Evolutionary conservation across 2,888 invertebrate genomes (phyloP), one percentile per base, ranked within the genome.

Genomic region (Ichneumoninae sp.): DNA sequence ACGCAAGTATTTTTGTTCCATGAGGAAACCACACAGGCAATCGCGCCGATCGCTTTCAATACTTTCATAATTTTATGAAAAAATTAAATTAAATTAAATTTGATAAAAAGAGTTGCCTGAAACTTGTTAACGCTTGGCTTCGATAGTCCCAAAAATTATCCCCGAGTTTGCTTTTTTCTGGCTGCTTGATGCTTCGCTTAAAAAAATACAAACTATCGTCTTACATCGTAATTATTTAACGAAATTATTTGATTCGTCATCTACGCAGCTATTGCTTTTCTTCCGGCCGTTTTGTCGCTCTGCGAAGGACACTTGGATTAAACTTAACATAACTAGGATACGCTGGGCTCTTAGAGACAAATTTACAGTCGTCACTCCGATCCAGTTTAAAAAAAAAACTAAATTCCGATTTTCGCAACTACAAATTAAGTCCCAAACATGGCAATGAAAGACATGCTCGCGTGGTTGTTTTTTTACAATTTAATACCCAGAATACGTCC

Each of bases 251-350:
- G 26, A 82, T 77, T 62, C 68, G 69, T 82, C 50, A 26, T 75
- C 74, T 33, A 26, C 50, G 52, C 71, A 79, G 71, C 82, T 90
- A 90, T 88, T 89, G 87, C 85, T 90, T 87, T 69, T 60, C 77
- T 77, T 87, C 86, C 88, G 87, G 88, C 86, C 87, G 82, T 84
- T 83, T 44, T 65, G 71, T 70, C 68, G n/a, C 57, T 66, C 13
- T 71, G 74, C 62, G 52, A 76, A 68, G 66, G 76, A 71, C 70
- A 68, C 60, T 76, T 78, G 30, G 60, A 26, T 60, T 19, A 70
- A 54, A 79, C 74, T 79, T 83, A 50, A 30, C 68, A 75, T 74
- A 84, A 22, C 75, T 80, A 72, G 50, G 82, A 83, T 74, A 65
- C 54, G 74, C 75, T 47, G 62, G 54, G 82, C 66, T 77, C 22